phyloP scores from a whole-genome alignment of 2,888 invertebrate species.

The Drosophila picticornis region DNA sequence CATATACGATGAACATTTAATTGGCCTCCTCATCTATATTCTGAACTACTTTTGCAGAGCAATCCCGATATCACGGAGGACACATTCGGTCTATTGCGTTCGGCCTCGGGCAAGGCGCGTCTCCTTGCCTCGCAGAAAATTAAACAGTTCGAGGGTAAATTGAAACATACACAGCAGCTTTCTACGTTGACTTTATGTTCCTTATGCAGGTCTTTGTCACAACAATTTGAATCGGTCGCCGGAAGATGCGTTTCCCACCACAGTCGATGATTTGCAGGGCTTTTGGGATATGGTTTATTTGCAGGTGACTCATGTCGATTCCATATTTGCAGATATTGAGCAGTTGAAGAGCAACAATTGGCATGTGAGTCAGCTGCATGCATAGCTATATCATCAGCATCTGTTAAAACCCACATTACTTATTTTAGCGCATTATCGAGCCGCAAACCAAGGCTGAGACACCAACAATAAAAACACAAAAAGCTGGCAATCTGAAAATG shows the following conservation, averaged over 20 bases:
- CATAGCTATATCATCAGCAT: not conserved
- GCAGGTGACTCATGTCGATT: constrained; percentile 94
- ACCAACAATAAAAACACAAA: constrained; percentile 58
- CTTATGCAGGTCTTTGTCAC: constrained; percentile 87
- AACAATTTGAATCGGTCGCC: constrained; percentile 89
- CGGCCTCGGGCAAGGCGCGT: constrained; percentile 96
- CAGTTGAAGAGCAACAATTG: constrained; percentile 88
- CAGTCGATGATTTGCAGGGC: constrained; percentile 95
- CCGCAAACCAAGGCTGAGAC: constrained; percentile 41
- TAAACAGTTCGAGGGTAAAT: constrained; percentile 95
- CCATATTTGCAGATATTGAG: constrained; percentile 90
- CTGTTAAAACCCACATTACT: not conserved
- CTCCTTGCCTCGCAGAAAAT: constrained; percentile 96
- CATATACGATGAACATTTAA: not conserved
- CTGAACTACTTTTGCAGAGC: constrained; percentile 65
- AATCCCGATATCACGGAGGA: constrained; percentile 90
- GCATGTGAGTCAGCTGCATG: constrained; percentile 85
- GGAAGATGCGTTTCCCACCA: constrained; percentile 95
- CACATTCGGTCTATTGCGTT: constrained; percentile 92
- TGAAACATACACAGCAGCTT: not conserved
- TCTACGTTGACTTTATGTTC: not conserved
- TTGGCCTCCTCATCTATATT: not conserved
- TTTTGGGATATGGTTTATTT: constrained; percentile 99
- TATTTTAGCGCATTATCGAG: constrained; percentile 38
- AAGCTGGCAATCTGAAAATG: constrained; percentile 63